Evolutionary conservation across 2,888 invertebrate species (phyloP).

Genomic region (Osmoderma eremita): DNA sequence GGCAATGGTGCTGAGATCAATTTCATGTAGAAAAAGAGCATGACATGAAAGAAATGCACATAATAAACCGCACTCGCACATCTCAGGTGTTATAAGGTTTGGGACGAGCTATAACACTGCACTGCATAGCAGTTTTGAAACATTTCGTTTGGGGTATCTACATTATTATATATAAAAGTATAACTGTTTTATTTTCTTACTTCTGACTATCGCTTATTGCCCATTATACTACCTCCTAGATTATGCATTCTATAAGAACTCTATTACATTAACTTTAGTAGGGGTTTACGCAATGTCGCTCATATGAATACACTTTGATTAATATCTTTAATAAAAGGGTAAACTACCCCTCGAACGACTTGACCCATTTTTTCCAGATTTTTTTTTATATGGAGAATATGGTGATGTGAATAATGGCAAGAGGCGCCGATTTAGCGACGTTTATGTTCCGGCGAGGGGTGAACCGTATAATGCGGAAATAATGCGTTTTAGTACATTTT

Average conservation of each 20-base stretch:
- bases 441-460: conserved; percentile 31
- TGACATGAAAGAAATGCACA: too few relatives aligned
- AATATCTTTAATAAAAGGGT: conserved; percentile 34
- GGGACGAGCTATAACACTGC: too few relatives aligned
- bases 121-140: too few relatives aligned
- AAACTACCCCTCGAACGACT: conserved; percentile 24
- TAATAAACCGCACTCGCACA: too few relatives aligned
- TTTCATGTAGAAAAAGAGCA: too few relatives aligned
- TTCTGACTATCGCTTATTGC: too few relatives aligned
- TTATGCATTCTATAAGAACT: background rate
- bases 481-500: conserved; percentile 36
- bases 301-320: conserved; percentile 32
- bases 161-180: too few relatives aligned
- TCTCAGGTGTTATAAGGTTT: too few relatives aligned
- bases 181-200: too few relatives aligned
- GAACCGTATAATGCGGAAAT: conserved; percentile 35
- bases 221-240: background rate
- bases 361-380: conserved; percentile 28
- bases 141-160: too few relatives aligned
- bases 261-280: conserved; percentile 1
- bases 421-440: conserved; percentile 35
- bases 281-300: conserved; percentile 2
- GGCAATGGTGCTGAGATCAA: too few relatives aligned
- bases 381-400: conserved; percentile 32
- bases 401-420: conserved; percentile 33